Base-by-base conservation (phyloP, 1,140 invertebrate genomes). In the Leptinotarsa defecta region DNA sequence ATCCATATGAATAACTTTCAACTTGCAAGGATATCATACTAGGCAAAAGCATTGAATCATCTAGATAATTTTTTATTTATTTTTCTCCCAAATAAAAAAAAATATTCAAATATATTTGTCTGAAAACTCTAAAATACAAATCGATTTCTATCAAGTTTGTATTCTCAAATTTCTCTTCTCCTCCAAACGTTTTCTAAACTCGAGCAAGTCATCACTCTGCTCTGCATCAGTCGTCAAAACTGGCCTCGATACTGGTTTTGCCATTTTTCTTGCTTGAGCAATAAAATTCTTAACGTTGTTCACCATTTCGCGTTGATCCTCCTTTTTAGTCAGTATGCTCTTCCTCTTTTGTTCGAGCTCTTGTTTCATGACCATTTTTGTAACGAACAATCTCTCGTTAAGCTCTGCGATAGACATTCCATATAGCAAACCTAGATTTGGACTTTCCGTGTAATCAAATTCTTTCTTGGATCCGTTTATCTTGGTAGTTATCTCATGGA, bases 381-480 rank as follows among this genome's bases (percentile, higher is more conserved):
- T 83, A 24, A 86, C 74, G 67, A 64, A 78, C 43, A 90, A 77
- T 48, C 88, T 81, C 80, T 89, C 88, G 78, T 88, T 86, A 62
- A 90, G 79, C 81, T 89, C 88, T 19, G 86, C 87, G 61, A 89
- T 86, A 4, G 89, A 89, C 89, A 90, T 90, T 85, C 89, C 89
- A 82, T 88, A 88, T 67, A 90, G 78, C 22, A 89, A 84, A 13
- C 89, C 88, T 13, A 89, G 73, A 49, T 88, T 88, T n/a, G 86
- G 83, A 62, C 86, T 86, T 83, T 89, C 88, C 11, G 88, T 89
- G 15, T 87, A 85, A 82, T 90, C 88, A 75, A 89, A 87, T 67
- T 88, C 85, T 84, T 62, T 19, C 48, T 22, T 71, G 22, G 49
- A 34, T 17, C 48, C 20, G n/a, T 71, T 71, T 1, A 71, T 20